Evolutionary conservation across 2,113 vertebrate species (phyloP).

Genomic region (Picathartes gymnocephalus): DNA sequence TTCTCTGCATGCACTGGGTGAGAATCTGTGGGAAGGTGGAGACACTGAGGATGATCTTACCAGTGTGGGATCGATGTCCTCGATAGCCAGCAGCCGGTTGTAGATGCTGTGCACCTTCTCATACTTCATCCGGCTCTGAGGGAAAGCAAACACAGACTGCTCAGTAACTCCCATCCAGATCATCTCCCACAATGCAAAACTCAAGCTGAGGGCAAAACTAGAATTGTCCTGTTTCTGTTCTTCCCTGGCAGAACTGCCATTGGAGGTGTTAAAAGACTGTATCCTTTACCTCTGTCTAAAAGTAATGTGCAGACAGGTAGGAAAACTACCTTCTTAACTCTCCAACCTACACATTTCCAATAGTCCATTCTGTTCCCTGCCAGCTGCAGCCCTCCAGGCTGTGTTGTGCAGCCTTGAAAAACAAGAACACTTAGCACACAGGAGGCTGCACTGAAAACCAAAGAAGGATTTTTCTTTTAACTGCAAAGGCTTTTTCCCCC

Average conservation of each 20-base stretch:
- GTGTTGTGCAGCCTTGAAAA: not conserved
- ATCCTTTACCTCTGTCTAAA: not conserved
- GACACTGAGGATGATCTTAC: constrained; percentile 67
- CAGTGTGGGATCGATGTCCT: constrained; percentile 97
- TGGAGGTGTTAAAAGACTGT: not conserved
- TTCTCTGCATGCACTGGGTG: not conserved
- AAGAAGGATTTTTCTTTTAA: not conserved
- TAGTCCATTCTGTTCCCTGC: not conserved
- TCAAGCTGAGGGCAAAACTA: not conserved
- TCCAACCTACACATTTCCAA: not conserved
- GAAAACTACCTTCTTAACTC: not conserved
- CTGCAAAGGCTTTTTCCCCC: not conserved
- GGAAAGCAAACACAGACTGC: not conserved
- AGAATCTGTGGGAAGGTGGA: not conserved
- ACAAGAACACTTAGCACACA: not conserved
- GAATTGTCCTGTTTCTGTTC: not conserved
- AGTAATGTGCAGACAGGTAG: not conserved
- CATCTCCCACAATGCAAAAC: not conserved
- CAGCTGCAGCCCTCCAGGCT: not conserved
- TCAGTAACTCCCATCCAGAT: not conserved
- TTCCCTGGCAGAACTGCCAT: not conserved
- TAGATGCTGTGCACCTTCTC: constrained; percentile 99
- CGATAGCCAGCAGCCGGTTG: constrained; percentile 91
- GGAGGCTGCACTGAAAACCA: not conserved
- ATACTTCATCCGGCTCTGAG: constrained; percentile 97